Percentiles rank a stretch among this genome's conserved stretches.
Evolutionary conservation across 2,797 vertebrate species (phyloP).

Genomic region (Balearica regulorum): DNA sequence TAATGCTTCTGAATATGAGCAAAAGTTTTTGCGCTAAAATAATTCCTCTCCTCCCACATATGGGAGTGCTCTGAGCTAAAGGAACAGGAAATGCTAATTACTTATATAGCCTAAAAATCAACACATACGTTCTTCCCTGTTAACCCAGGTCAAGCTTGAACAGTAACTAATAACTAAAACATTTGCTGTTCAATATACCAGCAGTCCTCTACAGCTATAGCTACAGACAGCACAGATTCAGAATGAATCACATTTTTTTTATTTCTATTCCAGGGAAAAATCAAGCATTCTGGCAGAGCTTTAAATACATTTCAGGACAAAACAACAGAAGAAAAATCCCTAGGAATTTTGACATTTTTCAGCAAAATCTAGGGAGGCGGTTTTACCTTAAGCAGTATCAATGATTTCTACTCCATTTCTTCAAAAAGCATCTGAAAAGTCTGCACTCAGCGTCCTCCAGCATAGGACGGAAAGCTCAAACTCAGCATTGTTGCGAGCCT

Average conservation of each 20-base stretch:
- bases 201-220: not conserved
- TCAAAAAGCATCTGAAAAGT: not conserved
- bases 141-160: not conserved
- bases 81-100: not conserved
- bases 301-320: not conserved
- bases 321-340: not conserved
- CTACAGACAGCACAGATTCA: not conserved
- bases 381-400: not conserved
- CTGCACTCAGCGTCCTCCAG: not conserved
- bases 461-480: not conserved
- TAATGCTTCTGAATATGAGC: not conserved
- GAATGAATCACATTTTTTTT: not conserved
- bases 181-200: not conserved
- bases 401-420: not conserved
- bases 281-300: not conserved
- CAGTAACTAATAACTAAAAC: not conserved
- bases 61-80: not conserved
- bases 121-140: not conserved
- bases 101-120: not conserved
- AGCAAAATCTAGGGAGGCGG: not conserved
- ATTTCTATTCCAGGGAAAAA: not conserved
- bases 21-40: not conserved
- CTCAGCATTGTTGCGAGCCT: not conserved
- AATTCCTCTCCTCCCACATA: not conserved
- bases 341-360: not conserved